phyloP scores from a whole-genome alignment of 2,797 vertebrate species.

The Mormyrus hasselquistii region DNA sequence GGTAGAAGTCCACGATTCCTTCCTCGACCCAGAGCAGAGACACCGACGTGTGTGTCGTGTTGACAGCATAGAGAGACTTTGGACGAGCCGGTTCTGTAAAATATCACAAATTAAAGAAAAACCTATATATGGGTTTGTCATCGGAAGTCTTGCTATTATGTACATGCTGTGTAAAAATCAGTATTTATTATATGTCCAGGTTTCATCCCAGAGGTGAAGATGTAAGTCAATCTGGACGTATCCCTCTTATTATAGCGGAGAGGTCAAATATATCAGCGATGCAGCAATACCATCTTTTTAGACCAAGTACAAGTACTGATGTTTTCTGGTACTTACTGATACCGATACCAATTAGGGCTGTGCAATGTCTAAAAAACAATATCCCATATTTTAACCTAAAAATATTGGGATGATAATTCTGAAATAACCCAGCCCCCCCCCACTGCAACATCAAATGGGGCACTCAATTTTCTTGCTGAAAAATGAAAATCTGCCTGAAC shows the following conservation, averaged over 20 bases:
- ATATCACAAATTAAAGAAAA: neutral
- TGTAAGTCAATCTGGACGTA: neutral
- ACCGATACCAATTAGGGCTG: neutral
- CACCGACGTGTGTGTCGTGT: conserved; percentile 80
- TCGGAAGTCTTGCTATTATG: neutral
- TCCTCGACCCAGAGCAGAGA: conserved; percentile 91
- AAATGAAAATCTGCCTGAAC: neutral
- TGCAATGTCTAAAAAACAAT: neutral
- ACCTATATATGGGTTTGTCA: neutral
- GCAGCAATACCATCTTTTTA: neutral
- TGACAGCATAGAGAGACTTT: conserved; percentile 80
- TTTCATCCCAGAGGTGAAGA: neutral
- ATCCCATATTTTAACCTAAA: neutral
- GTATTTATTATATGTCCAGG: neutral
- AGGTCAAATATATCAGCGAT: neutral
- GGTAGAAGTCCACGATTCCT: conserved; percentile 86
- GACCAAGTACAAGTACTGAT: neutral
- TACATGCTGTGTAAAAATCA: neutral
- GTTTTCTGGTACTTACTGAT: neutral
- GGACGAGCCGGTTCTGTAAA: conserved; percentile 82
- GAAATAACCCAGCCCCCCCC: neutral
- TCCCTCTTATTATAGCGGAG: neutral
- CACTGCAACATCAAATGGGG: neutral
- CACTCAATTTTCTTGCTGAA: neutral
- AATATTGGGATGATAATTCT: neutral